Evolutionary conservation across 2,888 invertebrate species (phyloP), one percentile per base, ranked within the genome.

Genomic region (Serripes groenlandicus): DNA sequence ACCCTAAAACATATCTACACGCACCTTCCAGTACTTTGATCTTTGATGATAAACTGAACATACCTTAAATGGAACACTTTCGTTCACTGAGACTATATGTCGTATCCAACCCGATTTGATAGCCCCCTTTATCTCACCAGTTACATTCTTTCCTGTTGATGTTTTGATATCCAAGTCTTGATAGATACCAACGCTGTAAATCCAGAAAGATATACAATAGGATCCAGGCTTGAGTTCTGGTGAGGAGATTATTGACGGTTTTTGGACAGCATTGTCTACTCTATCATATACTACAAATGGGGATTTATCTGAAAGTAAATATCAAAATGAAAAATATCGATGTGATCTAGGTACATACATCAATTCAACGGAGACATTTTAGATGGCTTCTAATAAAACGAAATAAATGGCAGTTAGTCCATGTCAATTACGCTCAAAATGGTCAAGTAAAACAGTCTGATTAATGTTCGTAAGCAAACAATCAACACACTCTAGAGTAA

Each of bases 181-280:
- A 32, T 26, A 23, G 15, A 66, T 3, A 35, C n/a, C 18, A 15
- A 42, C 28, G 4, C 42, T 42, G 42, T 42, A 42, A 7, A 42
- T 28, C 21, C n/a, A 66, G 9, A 66, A 37, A 4, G 66, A 66
- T 23, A 66, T 26, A 28, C 66, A 66, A 18, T 66, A 66, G 42
- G 66, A 42, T 2, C 66, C 66, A 26, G 66, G 66, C 42, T 37
- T 35, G 28, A 66, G 66, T 23, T 66, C 66, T 3, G 66, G 66
- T 21, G 66, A 66, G 11, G 42, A 35, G 23, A 66, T 42, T 34
- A 62, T 34, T 1, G 66, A 66, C 34, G 35, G n/a, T 3, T 11
- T 15, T 9, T 18, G 5, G 3, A 15, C 11, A 9, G 11, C 2
- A 26, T 11, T 28, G 3, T 2, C 26, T 23, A 5, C 42, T 42